Evolutionary conservation across 1,140 invertebrate species (phyloP), one percentile per base, ranked within the genome.

Genomic region (Delia radicum): DNA sequence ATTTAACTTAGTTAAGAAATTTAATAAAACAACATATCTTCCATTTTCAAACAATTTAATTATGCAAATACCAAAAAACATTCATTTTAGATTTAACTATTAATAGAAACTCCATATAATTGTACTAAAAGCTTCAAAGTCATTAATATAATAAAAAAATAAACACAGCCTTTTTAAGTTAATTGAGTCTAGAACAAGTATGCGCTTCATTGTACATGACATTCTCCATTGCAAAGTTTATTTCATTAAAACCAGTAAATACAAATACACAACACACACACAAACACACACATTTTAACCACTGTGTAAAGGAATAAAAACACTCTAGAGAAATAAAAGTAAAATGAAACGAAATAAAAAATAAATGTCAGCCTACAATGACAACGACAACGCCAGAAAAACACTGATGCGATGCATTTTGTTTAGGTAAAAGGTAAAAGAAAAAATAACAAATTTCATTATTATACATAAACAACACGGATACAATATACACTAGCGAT

Each of bases 141-240:
- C 48, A 21, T 55, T 55, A 55, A 55, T 55, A 55, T 1, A 21
- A 21, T 55, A 21, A 10, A 15, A 24, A 21, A 55, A 21, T n/a
- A 48, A 55, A 55, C 48, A 8, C 48, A 55, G 31, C 65, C 65
- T 69, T 69, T 67, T 67, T 21, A 31, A 7, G 63, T 67, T 69
- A 69, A 69, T 69, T 69, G 65, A 69, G 65, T 69, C 65, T 69
- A 69, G 24, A 33, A 33, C 65, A 69, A 69, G 65, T 33, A 37
- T 69, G 65, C 65, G 27, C 10, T 18, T 15, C 29, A 33, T 33
- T 37, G n/a, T 37, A 24, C 65, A 31, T 69, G 65, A 37, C 65
- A 37, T 69, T 24, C n/a, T 33, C 29, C 29, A 69, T 69, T 24
- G 65, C 65, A 69, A 69, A 69, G 31, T 69, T 69, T 69, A 69